Evolutionary conservation across 2,113 vertebrate species (phyloP), one percentile per base, ranked within the genome.

Genomic region (Eclectus roratus): DNA sequence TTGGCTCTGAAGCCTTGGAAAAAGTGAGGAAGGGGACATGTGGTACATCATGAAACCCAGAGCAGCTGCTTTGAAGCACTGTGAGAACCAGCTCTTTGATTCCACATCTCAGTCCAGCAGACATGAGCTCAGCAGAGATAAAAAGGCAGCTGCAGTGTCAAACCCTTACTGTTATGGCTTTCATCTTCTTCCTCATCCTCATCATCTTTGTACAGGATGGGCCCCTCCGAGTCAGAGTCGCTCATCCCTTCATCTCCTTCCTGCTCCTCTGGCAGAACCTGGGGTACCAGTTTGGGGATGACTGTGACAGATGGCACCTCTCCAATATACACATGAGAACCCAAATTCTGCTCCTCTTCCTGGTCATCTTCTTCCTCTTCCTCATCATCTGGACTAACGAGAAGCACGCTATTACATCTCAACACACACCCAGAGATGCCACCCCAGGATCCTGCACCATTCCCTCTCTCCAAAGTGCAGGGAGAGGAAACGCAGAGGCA

Each of bases 161-260:
- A 74, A 78, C 77, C 70, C 98, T 98, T 98, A 98, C 98, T 98
- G 66, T 98, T 97, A 80, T 95, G 97, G 95, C 97, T 98, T 80
- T 99, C 99, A 64, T 99, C 99, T 71, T 99, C 98, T 53, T 99
- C 98, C 46, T 99, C 99, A n/a, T 99, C 99, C 1, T 99, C 98
- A 4, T 99, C 99, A 0, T 99, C 99, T 97, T 98, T 99, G 93
- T 99, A 99, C 19, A 98, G 98, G 91, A 99, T 97, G 9, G 99
- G 99, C 17, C 99, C 99, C 29, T 99, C 99, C 0, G 99, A 99
- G 96, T 99, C 99, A 8, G 99, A 99, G 93, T 99, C 99, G 3
- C 99, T 99, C 47, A 97, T 97, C 17, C 97, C 98, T 71, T 97
- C 97, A 3, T 98, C 98, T n/a, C 98, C 98, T 71, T 98, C 98